Base-by-base conservation (phyloP, 2,797 vertebrate genomes). In the Macroramphosus scolopax region DNA sequence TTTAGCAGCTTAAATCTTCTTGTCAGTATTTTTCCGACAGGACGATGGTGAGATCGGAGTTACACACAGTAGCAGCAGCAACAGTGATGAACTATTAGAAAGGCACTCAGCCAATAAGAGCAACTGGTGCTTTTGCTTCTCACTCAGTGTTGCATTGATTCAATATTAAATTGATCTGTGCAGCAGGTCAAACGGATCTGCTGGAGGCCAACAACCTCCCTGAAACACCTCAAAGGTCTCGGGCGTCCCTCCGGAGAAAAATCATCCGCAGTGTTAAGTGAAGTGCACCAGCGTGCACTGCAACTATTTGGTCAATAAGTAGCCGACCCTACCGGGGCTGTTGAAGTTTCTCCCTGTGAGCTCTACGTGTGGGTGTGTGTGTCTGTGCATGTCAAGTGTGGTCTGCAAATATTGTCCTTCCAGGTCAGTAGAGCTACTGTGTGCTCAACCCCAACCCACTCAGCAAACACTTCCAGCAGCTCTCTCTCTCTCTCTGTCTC, bases 381-480 rank as follows among this genome's bases (percentile, higher is more conserved):
- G 68, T 84, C 80, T 80, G 77, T 82, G 91, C 87, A 86, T 81
- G 90, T 90, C 62, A 63, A 73, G 78, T 69, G 72, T 69, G 72
- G 74, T 72, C 58, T 44, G 77, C 67, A 87, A 88, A 88, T 86
- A 88, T 87, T 88, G 83, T 83, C 77, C 64, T 70, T 83, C 63
- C 63, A 44, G 77, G 83, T 88, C 82, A 83, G 79, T 70, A 28
- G 64, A 65, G 71, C 82, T 85, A 77, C 82, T 84, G 81, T 84
- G 83, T 84, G 68, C 77, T 77, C 74, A 80, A 78, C 77, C 64
- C 75, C 75, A 82, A 59, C 79, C 82, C 77, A 75, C 68, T 86
- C 81, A 41, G 67, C 77, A 86, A 84, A 87, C 81, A 82, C 67
- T 41, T 68, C 63, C 59, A 63, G 14, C 47, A 41, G 35, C 52